Evolutionary conservation across 2,888 invertebrate species (phyloP), one percentile per base, ranked within the genome.

Genomic region (Brenthis hecate): DNA sequence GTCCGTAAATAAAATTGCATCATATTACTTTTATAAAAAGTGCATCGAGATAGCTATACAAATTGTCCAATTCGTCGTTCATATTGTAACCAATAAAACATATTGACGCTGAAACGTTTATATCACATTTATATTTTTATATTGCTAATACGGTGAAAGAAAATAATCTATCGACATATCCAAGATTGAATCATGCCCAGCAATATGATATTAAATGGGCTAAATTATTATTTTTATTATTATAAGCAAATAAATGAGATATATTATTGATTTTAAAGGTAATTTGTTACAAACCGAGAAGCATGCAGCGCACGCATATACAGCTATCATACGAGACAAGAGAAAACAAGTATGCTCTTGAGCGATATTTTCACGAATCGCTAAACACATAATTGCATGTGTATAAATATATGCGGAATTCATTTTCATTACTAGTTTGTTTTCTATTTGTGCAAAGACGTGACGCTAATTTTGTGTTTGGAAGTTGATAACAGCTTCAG

Each of bases 351-450:
- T 81, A 81, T 76, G 74, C 76, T 75, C 74, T 79, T 68, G 75
- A 81, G 81, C 83, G 84, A 88, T 86, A 85, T 91, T 86, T 88
- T 91, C 91, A 92, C 92, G 89, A 91, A 88, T 92, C 90, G 90
- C 84, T 91, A 89, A 82, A 81, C 85, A 87, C 85, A 76, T 77
- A 69, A 70, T 88, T 77, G 91, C 92, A 88, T 92, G 91, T 84
- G 78, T 92, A 92, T 92, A 92, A 92, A 92, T 92, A 83, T 89
- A 92, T 89, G 88, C 89, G 91, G 91, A 89, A 92, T 92, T 92
- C 90, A 88, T 84, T 92, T 92, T 92, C 92, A 92, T 90, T 92
- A 89, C 84, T 86, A 92, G 91, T 92, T 77, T 81, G 83, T 86
- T 87, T 88, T 88, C 84, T 80, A 85, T 81, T 81, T 81, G 85